Conservation (phyloP, 2,797 vertebrate genomes). For the Novumbra hubbsi region DNA sequence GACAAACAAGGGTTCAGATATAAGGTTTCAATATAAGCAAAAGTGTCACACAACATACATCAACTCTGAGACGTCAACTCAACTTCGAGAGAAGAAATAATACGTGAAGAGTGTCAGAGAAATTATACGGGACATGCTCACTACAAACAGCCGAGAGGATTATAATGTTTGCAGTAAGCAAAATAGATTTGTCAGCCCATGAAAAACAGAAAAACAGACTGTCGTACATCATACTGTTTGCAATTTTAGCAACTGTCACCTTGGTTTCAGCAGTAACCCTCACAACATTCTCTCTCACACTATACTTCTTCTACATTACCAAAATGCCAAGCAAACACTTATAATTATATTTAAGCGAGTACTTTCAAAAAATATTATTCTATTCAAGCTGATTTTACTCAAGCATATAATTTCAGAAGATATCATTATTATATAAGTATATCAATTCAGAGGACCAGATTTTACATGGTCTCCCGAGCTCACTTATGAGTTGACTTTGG, state of each 20-base stretch:
- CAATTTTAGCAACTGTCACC: neutral
- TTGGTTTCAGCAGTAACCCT: neutral
- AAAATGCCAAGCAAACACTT: neutral
- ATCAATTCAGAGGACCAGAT: neutral
- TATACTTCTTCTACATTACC: neutral
- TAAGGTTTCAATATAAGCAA: neutral
- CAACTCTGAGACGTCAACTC: no score
- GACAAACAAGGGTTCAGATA: no score
- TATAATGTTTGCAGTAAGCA: slow-evolving; percentile 56
- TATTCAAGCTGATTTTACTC: neutral
- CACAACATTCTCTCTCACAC: neutral
- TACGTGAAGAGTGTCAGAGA: slow-evolving; percentile 39
- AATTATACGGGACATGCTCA: slow-evolving; percentile 49
- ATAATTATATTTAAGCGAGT: neutral
- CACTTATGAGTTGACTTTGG: neutral
- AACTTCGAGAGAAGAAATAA: slow-evolving; percentile 4
- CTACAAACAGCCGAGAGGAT: slow-evolving; percentile 56
- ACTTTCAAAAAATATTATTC: neutral
- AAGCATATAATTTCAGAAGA: neutral
- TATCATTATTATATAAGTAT: no score
- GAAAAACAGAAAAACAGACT: slow-evolving; percentile 4
- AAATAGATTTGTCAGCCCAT: slow-evolving; percentile 40
- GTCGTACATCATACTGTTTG: neutral
- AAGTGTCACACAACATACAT: neutral
- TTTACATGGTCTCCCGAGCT: neutral